Evolutionary conservation across 2,888 invertebrate species (phyloP).

Genomic region (Xylota sylvarum): DNA sequence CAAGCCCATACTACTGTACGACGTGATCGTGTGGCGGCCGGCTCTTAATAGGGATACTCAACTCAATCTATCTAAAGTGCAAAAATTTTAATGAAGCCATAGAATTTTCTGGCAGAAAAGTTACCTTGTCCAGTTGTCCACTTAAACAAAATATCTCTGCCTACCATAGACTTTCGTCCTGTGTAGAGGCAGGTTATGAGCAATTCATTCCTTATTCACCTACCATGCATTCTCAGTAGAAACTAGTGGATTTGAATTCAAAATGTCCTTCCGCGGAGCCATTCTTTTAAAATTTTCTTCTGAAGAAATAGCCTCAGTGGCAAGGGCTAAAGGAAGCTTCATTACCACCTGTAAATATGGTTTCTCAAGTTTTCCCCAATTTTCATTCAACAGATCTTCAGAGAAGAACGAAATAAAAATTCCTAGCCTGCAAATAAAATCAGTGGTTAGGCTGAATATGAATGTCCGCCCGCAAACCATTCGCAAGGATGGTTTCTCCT

Average conservation of each 20-base stretch:
- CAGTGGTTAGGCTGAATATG: neutral
- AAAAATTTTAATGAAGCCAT: no score
- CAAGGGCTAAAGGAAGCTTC: neutral
- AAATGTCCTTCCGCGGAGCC: neutral
- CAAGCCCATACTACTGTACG: no score
- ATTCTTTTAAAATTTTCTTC: neutral
- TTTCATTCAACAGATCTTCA: conserved; percentile 30
- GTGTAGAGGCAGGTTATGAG: neutral
- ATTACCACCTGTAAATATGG: neutral
- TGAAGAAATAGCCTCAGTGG: neutral
- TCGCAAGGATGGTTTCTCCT: conserved; percentile 64
- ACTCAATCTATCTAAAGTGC: no score
- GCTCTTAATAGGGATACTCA: no score
- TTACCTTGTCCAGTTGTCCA: no score
- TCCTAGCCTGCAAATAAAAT: neutral
- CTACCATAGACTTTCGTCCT: no score
- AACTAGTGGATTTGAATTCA: neutral
- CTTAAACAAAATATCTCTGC: no score
- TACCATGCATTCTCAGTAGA: neutral
- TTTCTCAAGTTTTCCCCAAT: conserved; percentile 6
- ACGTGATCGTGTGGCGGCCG: no score
- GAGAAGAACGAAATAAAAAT: conserved; percentile 17
- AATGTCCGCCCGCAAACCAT: conserved; percentile 69
- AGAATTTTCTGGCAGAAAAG: no score
- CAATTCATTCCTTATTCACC: neutral